Evolutionary conservation across 2,888 invertebrate species (phyloP).

Genomic region (Chorisops tibialis): DNA sequence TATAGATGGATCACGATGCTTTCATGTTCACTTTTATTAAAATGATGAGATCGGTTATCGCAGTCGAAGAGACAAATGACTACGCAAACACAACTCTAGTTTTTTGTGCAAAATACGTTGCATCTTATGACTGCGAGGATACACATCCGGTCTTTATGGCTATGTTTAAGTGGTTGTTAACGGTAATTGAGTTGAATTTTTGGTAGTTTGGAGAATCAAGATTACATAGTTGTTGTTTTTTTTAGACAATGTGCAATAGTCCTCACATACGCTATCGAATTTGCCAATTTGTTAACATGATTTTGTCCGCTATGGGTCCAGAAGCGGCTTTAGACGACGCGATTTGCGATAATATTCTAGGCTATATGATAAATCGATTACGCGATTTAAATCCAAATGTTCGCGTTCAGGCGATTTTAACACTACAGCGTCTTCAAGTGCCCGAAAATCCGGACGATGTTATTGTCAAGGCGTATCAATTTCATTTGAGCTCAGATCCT

Average conservation of each 20-base stretch:
- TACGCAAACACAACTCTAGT: constrained; percentile 66
- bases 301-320: constrained; percentile 70
- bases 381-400: constrained; percentile 74
- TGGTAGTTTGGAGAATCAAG: too few species aligned
- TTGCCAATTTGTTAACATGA: constrained; percentile 73
- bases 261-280: constrained; percentile 65
- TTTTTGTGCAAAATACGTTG: constrained; percentile 70
- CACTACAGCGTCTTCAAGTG: constrained; percentile 76
- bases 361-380: constrained; percentile 64
- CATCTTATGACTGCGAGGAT: constrained; percentile 57
- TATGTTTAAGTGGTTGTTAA: constrained; percentile 44
- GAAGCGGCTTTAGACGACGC: constrained; percentile 74
- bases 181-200: constrained; percentile 35
- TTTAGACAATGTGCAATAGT: constrained; percentile 54
- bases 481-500: constrained; percentile 71
- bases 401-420: constrained; percentile 73
- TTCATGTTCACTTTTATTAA: constrained; percentile 65
- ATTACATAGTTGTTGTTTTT: neutral
- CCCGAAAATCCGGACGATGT: constrained; percentile 71
- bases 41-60: constrained; percentile 62
- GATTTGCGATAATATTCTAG: constrained; percentile 68
- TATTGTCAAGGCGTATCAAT: constrained; percentile 68
- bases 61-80: constrained; percentile 64
- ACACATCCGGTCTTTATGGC: constrained; percentile 45
- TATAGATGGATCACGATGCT: constrained; percentile 55